Base-by-base conservation (phyloP, 1,140 invertebrate genomes). In the Dinothrombium tinctorium region DNA sequence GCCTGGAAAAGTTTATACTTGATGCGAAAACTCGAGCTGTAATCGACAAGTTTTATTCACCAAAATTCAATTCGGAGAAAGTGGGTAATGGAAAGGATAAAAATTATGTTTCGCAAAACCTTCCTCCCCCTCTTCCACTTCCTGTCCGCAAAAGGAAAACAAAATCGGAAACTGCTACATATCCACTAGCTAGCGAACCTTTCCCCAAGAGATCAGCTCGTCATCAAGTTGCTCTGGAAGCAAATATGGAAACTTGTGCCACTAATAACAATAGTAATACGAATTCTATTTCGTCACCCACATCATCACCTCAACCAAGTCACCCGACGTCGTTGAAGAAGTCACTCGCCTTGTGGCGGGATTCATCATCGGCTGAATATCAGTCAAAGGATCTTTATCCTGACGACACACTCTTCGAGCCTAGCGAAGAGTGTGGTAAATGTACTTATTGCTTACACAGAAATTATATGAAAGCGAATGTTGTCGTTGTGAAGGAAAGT, bases 1-100 rank as follows among this genome's bases (percentile, higher is more conserved):
- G 78, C 55, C 55, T 83, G 12, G 69, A 72, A 47, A 69, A 71
- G 35, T 78, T 79, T 56, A 72, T 76, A 56, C 68, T 82, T 50
- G 73, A 57, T 12, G 31, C 48, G 12, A 31, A 47, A 3, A 45
- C 50, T 20, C 46, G 49, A 33, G 44, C 51, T 26, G 39, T 26
- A 15, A 40, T 40, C 14, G 39, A 40, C 24, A 20, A 31, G 32
- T 19, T 32, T 23, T 40, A 40, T 33, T 12, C 20, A 12, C 39
- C 39, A 7, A 40, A 32, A 22, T 40, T 40, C 23, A 12, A 7
- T 8, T 28, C n/a, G 26, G 26, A 28, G 26, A n/a, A 8, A 8
- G 26, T 28, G 26, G 26, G 7, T n/a, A 28, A 28, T n/a, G n/a
- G n/a, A 21, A 36, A 22, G 12, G 33, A 36, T 22, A 11, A 19